A percentile compares a stretch with the other conserved stretches of the same genome.
phyloP scores from a whole-genome alignment of 2,888 invertebrate species.

The Mimas tiliae region DNA sequence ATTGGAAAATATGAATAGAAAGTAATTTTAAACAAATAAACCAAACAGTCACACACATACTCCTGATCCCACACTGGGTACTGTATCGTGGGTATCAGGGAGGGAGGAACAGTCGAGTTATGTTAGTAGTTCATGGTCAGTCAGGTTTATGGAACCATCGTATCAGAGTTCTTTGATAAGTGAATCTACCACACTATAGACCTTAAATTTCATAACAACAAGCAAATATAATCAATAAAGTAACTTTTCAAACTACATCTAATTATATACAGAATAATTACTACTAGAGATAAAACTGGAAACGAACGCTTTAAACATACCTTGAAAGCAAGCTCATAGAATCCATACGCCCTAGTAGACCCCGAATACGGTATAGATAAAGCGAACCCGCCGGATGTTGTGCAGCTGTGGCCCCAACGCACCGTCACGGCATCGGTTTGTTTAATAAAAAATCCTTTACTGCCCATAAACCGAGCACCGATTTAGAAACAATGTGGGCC shows the following conservation, averaged over 20 bases:
- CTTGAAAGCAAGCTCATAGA: constrained; percentile 10
- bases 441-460: constrained; percentile 46
- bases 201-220: no score
- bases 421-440: constrained; percentile 32
- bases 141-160: no score
- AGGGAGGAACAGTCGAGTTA: no score
- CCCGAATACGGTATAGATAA: constrained; percentile 23
- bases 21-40: no score
- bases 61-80: no score
- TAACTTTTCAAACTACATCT: not conserved
- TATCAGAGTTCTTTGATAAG: no score
- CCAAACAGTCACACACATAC: no score
- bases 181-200: no score
- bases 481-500: constrained; percentile 39
- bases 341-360: constrained; percentile 13
- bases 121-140: no score
- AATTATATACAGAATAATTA: not conserved
- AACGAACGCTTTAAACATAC: not conserved
- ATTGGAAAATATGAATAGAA: no score
- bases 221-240: not conserved
- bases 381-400: constrained; percentile 57
- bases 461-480: constrained; percentile 34
- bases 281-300: not conserved
- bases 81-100: no score
- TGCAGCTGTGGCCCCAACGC: constrained; percentile 67